Evolutionary conservation across 2,888 invertebrate genomes (phyloP).

Genomic region (Aethes cnicana): DNA sequence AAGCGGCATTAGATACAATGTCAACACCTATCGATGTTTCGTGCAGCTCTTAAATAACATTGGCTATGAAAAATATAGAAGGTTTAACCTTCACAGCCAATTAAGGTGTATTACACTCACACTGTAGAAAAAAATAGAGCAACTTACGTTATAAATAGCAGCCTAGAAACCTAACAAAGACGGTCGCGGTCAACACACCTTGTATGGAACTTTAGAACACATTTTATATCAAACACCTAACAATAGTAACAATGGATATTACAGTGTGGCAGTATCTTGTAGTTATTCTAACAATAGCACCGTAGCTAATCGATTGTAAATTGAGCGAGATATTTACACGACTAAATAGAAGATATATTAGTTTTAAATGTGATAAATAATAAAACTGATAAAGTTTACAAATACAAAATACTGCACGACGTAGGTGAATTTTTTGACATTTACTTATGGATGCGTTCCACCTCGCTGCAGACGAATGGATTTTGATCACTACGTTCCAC

Average conservation of each 20-base stretch:
- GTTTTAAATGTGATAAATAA: slow-evolving; percentile 17
- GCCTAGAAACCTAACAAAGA: slow-evolving; percentile 14
- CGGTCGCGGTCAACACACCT: slow-evolving; percentile 13
- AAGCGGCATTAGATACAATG: too few species aligned
- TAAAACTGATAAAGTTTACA: slow-evolving; percentile 28
- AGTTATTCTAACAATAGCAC: slow-evolving; percentile 10
- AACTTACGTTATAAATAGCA: slow-evolving; percentile 21
- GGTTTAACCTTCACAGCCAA: slow-evolving; percentile 25
- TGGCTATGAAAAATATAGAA: neutral
- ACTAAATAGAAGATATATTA: slow-evolving; percentile 13
- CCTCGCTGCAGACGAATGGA: slow-evolving; percentile 21
- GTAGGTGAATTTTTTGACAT: slow-evolving; percentile 17
- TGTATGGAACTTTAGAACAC: slow-evolving; percentile 21
- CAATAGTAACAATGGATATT: slow-evolving; percentile 18
- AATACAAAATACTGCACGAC: slow-evolving; percentile 29
- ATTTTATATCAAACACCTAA: slow-evolving; percentile 13
- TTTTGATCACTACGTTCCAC: slow-evolving; percentile 12
- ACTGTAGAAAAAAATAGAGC: slow-evolving; percentile 14
- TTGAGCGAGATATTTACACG: slow-evolving; percentile 24
- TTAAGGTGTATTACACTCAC: slow-evolving; percentile 24
- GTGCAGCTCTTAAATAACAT: neutral
- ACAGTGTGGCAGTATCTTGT: neutral
- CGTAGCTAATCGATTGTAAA: slow-evolving; percentile 14
- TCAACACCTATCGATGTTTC: neutral
- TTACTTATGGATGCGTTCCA: slow-evolving; percentile 26